Percentiles rank a stretch among this genome's conserved stretches.
These are phyloP conservation scores for Pherbina coryleti DNA, from an alignment of 2,888 invertebrate genomes.

Conservation along the genomic window DNA sequence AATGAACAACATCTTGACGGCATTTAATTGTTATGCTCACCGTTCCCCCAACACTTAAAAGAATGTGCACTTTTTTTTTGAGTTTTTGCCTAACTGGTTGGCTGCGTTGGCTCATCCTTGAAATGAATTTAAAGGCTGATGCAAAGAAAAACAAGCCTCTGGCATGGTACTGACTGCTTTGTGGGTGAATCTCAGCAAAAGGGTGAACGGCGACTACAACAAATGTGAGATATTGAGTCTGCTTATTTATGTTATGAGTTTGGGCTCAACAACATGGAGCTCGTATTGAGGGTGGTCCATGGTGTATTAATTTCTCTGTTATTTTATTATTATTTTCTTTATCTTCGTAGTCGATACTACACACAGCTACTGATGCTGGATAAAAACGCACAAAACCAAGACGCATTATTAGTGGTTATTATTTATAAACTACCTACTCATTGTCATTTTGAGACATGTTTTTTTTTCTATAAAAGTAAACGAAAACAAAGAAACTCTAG, in stretches of 20 bases:
- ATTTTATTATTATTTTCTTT: conserved; percentile 51
- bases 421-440: conserved; percentile 2
- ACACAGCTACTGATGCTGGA: neutral
- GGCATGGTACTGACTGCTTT: neutral
- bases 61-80: conserved; percentile 26
- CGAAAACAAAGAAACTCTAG: conserved; percentile 1
- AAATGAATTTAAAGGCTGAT: neutral
- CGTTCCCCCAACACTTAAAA: conserved; percentile 16
- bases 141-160: neutral
- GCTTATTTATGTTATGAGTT: neutral
- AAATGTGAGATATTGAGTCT: neutral
- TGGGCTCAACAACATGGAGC: no score
- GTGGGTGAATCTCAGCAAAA: neutral
- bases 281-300: conserved; percentile 41
- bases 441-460: neutral
- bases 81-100: neutral
- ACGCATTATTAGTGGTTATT: conserved; percentile 21
- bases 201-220: neutral
- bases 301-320: conserved; percentile 49
- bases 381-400: neutral
- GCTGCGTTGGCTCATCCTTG: neutral
- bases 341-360: conserved; percentile 36
- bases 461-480: neutral
- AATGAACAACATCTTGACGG: conserved; percentile 44
- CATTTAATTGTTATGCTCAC: conserved; percentile 44